Base-by-base conservation (phyloP, 2,888 invertebrate genomes). In the Watsonalla binaria region DNA sequence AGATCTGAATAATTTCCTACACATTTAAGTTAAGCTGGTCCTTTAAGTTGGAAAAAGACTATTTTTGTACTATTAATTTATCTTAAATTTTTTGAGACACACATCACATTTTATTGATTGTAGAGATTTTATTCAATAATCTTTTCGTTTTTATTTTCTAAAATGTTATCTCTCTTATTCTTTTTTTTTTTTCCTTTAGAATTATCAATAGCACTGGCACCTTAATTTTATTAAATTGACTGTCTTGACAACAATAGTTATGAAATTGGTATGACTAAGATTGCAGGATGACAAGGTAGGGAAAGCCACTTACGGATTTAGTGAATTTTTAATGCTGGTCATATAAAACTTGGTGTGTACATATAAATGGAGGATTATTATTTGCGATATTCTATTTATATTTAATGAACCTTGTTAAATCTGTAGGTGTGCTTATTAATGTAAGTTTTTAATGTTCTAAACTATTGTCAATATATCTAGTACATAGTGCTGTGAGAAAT, bases 321-420 rank as follows among this genome's bases (percentile, higher is more conserved):
- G 60, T 64, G 55, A 42, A 54, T 51, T 48, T 49, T 47, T 58
- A 65, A 69, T 76, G 76, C 77, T 69, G 76, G 76, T 67, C 74
- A 74, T 78, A 73, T 62, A 55, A 64, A 62, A 48, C 11, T 24
- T 47, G 46, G 46, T 52, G 46, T 52, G 47, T 33, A 49, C 34
- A 55, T 46, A 6, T 52, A 37, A 39, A 42, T 47, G 39, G 33
- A 51, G 11, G 42, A 42, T 42, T 47, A n/a, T 52, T 47, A 51
- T 47, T 37, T 47, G 42, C 46, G 48, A 48, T 42, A 14, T 46
- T 37, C 47, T 39, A 42, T 34, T 46, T 47, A 46, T 46, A 46
- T 24, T 46, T 13, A 35, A 13, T 5, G 35, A 42, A 42, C 42
- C 42, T 42, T 42, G 42, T 42, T 42, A 42, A 42, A 42, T 42